phyloP scores from a whole-genome alignment of 2,113 vertebrate species.

The Engraulis encrasicolus region DNA sequence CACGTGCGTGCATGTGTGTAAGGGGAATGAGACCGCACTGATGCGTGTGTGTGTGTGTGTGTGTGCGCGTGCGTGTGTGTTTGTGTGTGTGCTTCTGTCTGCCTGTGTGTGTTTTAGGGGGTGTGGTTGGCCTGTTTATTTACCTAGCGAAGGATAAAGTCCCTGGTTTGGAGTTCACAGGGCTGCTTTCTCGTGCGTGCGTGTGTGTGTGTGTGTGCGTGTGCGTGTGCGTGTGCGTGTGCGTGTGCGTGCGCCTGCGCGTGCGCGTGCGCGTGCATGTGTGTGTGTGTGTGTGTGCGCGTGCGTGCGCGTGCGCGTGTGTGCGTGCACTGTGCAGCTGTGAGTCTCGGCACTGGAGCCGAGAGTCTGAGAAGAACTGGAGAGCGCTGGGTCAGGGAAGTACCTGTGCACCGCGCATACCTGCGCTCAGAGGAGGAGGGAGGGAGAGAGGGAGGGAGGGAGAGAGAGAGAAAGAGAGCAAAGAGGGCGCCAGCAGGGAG shows the following conservation, averaged over 20 bases:
- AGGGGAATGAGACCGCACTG: constrained; percentile 27
- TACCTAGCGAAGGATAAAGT: constrained; percentile 4
- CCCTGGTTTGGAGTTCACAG: constrained; percentile 5
- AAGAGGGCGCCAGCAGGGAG: not conserved
- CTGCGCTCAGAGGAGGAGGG: constrained; percentile 25
- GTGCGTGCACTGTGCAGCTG: not conserved
- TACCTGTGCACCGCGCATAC: constrained; percentile 18
- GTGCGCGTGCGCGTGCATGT: not conserved
- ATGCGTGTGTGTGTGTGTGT: constrained; percentile 35
- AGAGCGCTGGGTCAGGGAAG: not conserved
- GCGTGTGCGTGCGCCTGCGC: not conserved
- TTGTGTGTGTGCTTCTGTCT: too few relatives aligned
- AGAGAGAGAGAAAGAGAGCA: constrained; percentile 36
- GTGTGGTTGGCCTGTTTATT: not conserved
- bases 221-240: not conserved
- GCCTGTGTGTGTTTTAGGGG: not conserved
- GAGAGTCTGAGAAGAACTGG: not conserved
- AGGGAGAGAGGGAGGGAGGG: not conserved
- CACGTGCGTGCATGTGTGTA: constrained; percentile 44
- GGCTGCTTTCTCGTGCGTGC: not conserved
- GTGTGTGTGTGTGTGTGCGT: not conserved
- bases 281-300: not conserved
- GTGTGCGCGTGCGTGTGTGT: constrained; percentile 18
- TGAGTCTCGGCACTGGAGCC: not conserved
- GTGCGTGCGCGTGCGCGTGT: not conserved